These are phyloP conservation scores for Zonitis immaculata DNA, from an alignment of 2,888 invertebrate species.

Conservation along the genomic window DNA sequence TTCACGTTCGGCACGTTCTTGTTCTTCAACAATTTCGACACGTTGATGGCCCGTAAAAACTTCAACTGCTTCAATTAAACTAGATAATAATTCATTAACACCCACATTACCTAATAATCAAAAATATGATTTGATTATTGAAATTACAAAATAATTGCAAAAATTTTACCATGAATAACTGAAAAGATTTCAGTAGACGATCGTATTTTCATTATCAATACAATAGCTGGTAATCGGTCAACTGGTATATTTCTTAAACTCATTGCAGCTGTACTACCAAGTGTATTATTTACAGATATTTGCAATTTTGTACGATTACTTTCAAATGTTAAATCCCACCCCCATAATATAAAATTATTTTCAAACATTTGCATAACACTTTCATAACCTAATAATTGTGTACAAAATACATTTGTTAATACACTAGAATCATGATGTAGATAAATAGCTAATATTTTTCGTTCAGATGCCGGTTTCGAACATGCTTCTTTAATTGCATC, in stretches of 20 bases:
- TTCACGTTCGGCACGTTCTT: conserved; percentile 84
- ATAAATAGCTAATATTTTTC: conserved; percentile 90
- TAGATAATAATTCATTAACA: conserved; percentile 81
- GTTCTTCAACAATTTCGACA: conserved; percentile 76
- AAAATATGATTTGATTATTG: neutral
- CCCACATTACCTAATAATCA: conserved; percentile 67
- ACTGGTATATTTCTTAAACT: conserved; percentile 81
- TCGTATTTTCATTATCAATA: conserved; percentile 83
- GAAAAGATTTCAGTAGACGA: conserved; percentile 87
- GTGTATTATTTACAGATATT: conserved; percentile 66
- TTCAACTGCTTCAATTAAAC: conserved; percentile 82
- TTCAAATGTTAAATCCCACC: conserved; percentile 93
- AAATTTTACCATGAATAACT: conserved; percentile 72
- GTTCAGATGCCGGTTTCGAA: conserved; percentile 82
- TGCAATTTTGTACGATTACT: conserved; percentile 79
- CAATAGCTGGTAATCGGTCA: conserved; percentile 79
- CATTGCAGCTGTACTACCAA: conserved; percentile 79
- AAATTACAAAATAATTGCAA: neutral
- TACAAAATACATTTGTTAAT: conserved; percentile 94
- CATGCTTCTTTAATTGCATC: conserved; percentile 89
- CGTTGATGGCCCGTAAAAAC: conserved; percentile 75
- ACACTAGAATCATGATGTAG: conserved; percentile 95
- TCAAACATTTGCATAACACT: conserved; percentile 84
- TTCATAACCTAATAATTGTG: conserved; percentile 87
- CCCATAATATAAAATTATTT: conserved; percentile 89